Conservation (phyloP, 2,888 invertebrate species). For the Ceraclea dissimilis region DNA sequence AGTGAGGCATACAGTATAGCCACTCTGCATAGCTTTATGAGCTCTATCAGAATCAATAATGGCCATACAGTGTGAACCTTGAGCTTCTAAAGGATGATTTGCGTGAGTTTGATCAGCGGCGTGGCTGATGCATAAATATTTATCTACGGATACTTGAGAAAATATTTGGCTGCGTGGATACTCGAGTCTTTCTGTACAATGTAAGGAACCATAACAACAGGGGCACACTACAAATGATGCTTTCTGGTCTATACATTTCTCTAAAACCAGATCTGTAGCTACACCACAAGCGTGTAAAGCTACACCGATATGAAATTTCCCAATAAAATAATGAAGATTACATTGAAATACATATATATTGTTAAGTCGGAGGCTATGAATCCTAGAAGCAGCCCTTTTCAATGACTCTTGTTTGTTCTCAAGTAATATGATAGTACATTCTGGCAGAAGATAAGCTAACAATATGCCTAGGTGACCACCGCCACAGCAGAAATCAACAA, state of each 20-base stretch:
- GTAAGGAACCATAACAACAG: slow-evolving; percentile 88
- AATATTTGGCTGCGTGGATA: slow-evolving; percentile 76
- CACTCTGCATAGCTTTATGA: slow-evolving; percentile 63
- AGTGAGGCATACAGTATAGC: slow-evolving; percentile 67
- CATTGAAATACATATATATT: slow-evolving; percentile 80
- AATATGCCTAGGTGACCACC: slow-evolving; percentile 89
- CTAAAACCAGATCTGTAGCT: slow-evolving; percentile 86
- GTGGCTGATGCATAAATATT: slow-evolving; percentile 78
- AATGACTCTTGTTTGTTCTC: slow-evolving; percentile 91
- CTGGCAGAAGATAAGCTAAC: slow-evolving; percentile 70
- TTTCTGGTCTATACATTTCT: slow-evolving; percentile 65
- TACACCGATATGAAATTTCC: slow-evolving; percentile 76
- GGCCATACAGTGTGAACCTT: slow-evolving; percentile 82
- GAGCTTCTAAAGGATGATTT: slow-evolving; percentile 59
- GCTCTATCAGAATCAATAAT: slow-evolving; percentile 82
- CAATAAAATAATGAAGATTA: slow-evolving; percentile 83
- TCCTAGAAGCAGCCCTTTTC: slow-evolving; percentile 62
- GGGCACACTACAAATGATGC: slow-evolving; percentile 88
- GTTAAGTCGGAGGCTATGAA: slow-evolving; percentile 54
- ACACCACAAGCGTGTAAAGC: slow-evolving; percentile 92
- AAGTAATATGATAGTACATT: slow-evolving; percentile 70
- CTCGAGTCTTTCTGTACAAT: slow-evolving; percentile 67
- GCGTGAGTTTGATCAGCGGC: slow-evolving; percentile 87
- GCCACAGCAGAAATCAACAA: slow-evolving; percentile 93
- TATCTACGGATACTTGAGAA: slow-evolving; percentile 42